phyloP scores from a whole-genome alignment of 2,888 invertebrate genomes.

The Agrotis clavis region DNA sequence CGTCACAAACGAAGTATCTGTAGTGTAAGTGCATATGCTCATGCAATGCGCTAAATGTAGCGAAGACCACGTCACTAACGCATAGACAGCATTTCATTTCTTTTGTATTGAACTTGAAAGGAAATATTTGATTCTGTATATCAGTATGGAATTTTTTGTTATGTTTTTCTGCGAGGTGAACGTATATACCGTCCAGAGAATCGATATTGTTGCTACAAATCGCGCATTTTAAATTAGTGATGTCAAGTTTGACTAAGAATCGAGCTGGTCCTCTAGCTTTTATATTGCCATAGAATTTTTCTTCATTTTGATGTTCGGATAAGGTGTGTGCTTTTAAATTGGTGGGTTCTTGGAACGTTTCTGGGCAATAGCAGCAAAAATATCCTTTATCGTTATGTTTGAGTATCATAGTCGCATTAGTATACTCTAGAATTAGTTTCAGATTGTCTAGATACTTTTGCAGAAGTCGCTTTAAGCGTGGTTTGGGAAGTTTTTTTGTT shows the following conservation, averaged over 20 bases:
- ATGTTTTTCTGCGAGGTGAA: constrained; percentile 56
- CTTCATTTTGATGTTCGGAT: constrained; percentile 22
- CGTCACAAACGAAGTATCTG: constrained; percentile 75
- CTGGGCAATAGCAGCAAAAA: constrained; percentile 73
- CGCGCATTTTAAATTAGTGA: constrained; percentile 52
- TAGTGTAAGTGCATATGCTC: constrained; percentile 79
- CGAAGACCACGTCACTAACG: constrained; percentile 30
- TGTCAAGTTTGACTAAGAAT: constrained; percentile 48
- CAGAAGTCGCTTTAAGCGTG: constrained; percentile 28
- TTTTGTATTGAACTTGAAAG: constrained; percentile 61
- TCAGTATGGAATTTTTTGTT: constrained; percentile 53
- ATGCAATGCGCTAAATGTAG: constrained; percentile 67
- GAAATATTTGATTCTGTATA: constrained; percentile 67
- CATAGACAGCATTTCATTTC: constrained; percentile 58
- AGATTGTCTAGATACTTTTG: constrained; percentile 45
- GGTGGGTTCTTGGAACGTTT: constrained; percentile 67
- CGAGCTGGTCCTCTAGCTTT: constrained; percentile 25
- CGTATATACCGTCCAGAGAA: constrained; percentile 42
- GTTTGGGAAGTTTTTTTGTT: background rate
- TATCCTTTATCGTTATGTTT: constrained; percentile 71
- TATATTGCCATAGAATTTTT: constrained; percentile 41
- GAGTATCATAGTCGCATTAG: constrained; percentile 44
- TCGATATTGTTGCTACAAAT: constrained; percentile 55
- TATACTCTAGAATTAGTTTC: constrained; percentile 39
- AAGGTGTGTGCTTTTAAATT: constrained; percentile 76